phyloP scores from a whole-genome alignment of 2,113 vertebrate genomes.

The Gambusia affinis region DNA sequence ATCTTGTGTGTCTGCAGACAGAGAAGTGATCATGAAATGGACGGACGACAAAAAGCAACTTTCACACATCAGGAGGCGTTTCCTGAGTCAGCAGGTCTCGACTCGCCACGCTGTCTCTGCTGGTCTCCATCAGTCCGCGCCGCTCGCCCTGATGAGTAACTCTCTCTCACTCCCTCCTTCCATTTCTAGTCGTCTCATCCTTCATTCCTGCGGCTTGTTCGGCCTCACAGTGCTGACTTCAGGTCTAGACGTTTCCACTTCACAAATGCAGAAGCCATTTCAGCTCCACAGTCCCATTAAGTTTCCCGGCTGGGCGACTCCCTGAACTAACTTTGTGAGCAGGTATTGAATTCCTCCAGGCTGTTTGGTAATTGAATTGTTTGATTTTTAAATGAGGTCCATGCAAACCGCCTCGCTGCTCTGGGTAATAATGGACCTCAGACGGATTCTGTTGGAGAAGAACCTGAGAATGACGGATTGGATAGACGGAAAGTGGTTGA shows the following conservation, averaged over 20 bases:
- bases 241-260: background rate
- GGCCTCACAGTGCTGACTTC: background rate
- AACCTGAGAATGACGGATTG: background rate
- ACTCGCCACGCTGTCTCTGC: constrained; percentile 43
- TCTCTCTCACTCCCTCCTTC: background rate
- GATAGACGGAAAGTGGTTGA: constrained; percentile 5
- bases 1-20: background rate
- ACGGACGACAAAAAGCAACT: constrained; percentile 15
- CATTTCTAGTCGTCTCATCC: background rate
- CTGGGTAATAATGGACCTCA: constrained; percentile 1
- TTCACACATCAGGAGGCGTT: constrained; percentile 20
- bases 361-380: constrained; percentile 55
- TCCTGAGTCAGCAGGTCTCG: constrained; percentile 43
- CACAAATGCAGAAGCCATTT: background rate
- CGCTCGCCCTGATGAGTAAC: background rate
- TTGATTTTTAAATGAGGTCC: constrained; percentile 39
- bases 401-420: constrained; percentile 26
- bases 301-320: constrained; percentile 5
- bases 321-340: constrained; percentile 3
- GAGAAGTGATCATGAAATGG: background rate
- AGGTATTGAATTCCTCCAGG: constrained; percentile 5
- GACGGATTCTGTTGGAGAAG: constrained; percentile 41
- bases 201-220: background rate
- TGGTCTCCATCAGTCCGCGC: constrained; percentile 41
- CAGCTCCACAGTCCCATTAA: constrained; percentile 1